Percentiles rank a stretch among this genome's conserved stretches.
phyloP scores from a whole-genome alignment of 1,140 invertebrate genomes.

The Olivierus martensii region DNA sequence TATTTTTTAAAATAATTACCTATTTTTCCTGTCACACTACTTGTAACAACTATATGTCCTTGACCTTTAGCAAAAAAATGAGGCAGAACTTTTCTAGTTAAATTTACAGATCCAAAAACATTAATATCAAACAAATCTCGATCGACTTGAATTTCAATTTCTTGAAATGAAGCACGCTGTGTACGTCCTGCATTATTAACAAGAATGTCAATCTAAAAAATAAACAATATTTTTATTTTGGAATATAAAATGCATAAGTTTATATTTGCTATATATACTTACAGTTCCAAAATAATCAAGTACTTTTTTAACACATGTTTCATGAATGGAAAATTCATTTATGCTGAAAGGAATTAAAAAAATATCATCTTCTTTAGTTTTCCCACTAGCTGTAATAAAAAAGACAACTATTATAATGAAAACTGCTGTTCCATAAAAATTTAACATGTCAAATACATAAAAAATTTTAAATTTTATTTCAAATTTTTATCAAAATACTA shows the following conservation, averaged over 20 bases:
- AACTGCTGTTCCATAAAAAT: no score
- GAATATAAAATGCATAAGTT: no score
- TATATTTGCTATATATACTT: no score
- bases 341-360: constrained; percentile 19
- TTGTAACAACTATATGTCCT: constrained; percentile 57
- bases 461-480: no score
- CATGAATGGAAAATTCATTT: constrained; percentile 42
- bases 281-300: constrained; percentile 51
- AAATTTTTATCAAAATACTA: no score
- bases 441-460: no score
- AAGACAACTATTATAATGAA: no score
- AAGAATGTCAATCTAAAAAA: constrained; percentile 55
- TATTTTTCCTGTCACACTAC: constrained; percentile 52
- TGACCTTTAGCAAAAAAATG: constrained; percentile 39
- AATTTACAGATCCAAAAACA: constrained; percentile 56
- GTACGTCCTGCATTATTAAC: constrained; percentile 69
- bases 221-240: neutral
- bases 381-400: no score
- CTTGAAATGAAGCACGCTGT: constrained; percentile 59
- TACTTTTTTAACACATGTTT: constrained; percentile 45
- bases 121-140: constrained; percentile 64
- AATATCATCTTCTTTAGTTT: constrained; percentile 12
- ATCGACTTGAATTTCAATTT: constrained; percentile 60
- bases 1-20: constrained; percentile 18
- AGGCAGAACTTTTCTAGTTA: constrained; percentile 49